Evolutionary conservation across 2,113 vertebrate species (phyloP), one percentile per base, ranked within the genome.

Genomic region (Gymnorhina tibicen): DNA sequence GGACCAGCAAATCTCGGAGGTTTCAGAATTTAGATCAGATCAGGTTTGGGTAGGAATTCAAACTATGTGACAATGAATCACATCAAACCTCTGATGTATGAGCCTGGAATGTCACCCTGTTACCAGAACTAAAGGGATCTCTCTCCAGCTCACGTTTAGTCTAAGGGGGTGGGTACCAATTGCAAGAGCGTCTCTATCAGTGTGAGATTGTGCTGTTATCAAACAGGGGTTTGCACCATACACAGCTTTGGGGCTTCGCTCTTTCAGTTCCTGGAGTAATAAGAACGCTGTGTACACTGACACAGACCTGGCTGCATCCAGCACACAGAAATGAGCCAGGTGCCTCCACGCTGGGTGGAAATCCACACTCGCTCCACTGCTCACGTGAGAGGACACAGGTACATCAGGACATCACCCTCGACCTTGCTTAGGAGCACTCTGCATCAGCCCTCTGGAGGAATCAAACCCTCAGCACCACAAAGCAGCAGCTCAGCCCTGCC

Each of bases 371-470:
- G 37, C 27, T 27, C n/a, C n/a, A 5, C 12, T 15, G 64, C 63
- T 47, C 17, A 6, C 1, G 11, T n/a, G 55, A 52, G 16, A 77
- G 24, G 41, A 26, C 10, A 21, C 0, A 4, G 46, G 10, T 4
- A 18, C 32, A 26, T 42, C 15, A 23, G 2, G 14, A 32, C 20
- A 30, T 21, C 9, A 0, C 4, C 16, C 37, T 22, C 3, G 18
- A 11, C 39, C 30, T 41, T 12, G 8, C 42, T 80, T 23, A 28
- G 32, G 44, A 50, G 33, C 20, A 3, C 15, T 22, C 62, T 42
- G 53, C 53, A 5, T 32, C 46, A 70, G 27, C 44, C 50, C n/a
- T 42, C 44, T 21, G 16, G 32, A 28, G 64, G 20, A 67, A 37
- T 49, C 60, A 59, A 35, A 37, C 30, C 28, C 39, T 41, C 52